A percentile compares a stretch with the other conserved stretches of the same genome.
Evolutionary conservation across 2,797 vertebrate genomes (phyloP).

Genomic region (Coranthus polyacanthus): DNA sequence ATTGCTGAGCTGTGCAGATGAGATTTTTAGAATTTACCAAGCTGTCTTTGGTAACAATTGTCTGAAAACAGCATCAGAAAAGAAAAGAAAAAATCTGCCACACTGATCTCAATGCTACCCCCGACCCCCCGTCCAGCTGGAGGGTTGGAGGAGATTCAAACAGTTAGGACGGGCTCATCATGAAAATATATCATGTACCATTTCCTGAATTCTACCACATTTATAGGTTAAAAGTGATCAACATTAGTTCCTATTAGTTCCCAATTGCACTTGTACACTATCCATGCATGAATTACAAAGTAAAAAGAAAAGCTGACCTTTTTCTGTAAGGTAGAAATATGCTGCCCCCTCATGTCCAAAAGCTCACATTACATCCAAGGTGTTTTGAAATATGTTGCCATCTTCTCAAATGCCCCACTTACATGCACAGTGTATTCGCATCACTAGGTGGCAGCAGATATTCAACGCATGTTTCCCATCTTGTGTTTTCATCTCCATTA

Average conservation of each 20-base stretch:
- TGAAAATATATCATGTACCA: constrained; percentile 46
- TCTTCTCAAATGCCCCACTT: background rate
- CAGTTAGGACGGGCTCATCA: constrained; percentile 20
- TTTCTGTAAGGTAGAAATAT: constrained; percentile 31
- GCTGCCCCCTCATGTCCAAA: constrained; percentile 68
- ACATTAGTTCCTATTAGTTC: constrained; percentile 57
- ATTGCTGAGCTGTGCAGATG: background rate
- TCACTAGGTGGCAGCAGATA: constrained; percentile 76
- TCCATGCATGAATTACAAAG: constrained; percentile 41
- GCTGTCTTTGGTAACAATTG: no score
- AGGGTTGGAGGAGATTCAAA: constrained; percentile 40
- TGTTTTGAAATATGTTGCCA: background rate
- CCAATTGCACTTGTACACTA: constrained; percentile 47
- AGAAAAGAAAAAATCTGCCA: constrained; percentile 10
- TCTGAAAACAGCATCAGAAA: no score
- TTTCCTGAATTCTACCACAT: constrained; percentile 58
- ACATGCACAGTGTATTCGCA: constrained; percentile 8
- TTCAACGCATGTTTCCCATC: background rate
- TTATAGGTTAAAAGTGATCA: constrained; percentile 41
- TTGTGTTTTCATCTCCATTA: background rate
- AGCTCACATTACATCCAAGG: constrained; percentile 54
- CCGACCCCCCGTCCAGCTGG: constrained; percentile 39
- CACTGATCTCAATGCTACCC: constrained; percentile 14
- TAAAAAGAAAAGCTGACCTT: background rate
- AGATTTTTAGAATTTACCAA: no score